Evolutionary conservation across 2,797 vertebrate species (phyloP).

Genomic region (Acridotheres tristis): DNA sequence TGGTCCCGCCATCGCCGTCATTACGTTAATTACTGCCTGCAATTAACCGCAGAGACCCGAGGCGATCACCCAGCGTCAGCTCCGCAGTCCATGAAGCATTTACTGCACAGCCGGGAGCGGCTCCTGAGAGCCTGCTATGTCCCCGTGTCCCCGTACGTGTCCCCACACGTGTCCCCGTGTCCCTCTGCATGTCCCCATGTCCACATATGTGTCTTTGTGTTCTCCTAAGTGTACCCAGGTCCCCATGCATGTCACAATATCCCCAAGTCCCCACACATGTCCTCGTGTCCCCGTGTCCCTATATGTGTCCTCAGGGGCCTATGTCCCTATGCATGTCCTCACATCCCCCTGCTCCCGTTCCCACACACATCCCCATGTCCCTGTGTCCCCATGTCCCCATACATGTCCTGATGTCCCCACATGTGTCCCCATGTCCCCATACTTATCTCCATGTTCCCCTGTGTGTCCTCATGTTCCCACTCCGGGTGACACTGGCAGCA

Average conservation of each 20-base stretch:
- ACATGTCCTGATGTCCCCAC: background rate
- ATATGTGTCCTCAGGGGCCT: too few species aligned
- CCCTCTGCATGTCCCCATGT: background rate
- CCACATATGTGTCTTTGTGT: background rate
- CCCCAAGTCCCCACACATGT: background rate
- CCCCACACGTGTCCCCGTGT: background rate
- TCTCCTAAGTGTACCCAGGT: background rate
- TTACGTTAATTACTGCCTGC: background rate
- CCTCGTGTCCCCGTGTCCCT: background rate
- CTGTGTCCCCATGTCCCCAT: background rate
- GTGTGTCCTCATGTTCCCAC: background rate
- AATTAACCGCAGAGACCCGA: conserved; percentile 8
- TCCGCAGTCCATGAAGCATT: background rate
- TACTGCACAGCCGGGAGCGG: background rate
- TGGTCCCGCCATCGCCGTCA: background rate
- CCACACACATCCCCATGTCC: too few species aligned
- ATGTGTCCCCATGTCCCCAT: background rate
- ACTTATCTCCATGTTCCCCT: background rate
- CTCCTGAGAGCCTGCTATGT: background rate
- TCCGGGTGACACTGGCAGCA: background rate
- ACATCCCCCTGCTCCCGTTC: background rate
- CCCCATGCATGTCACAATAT: background rate
- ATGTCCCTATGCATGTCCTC: background rate
- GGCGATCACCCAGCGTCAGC: background rate
- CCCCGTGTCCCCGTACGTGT: accelerated